Evolutionary conservation across 2,888 invertebrate species (phyloP).

Genomic region (Tromatobia lineatoria): DNA sequence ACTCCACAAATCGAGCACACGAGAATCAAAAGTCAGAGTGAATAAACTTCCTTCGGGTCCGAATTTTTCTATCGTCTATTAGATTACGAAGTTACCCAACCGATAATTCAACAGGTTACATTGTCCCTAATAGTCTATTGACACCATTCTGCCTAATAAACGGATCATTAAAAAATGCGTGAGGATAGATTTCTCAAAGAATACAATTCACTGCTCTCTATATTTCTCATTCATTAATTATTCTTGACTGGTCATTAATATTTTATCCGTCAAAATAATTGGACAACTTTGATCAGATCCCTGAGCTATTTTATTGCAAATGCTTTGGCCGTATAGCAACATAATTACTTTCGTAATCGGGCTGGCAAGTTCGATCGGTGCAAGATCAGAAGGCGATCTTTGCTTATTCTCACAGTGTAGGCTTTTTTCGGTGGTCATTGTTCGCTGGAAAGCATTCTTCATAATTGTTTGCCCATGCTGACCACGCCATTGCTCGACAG

Average conservation of each 20-base stretch:
- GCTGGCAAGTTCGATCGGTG: constrained; percentile 10
- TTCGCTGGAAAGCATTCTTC: constrained; percentile 18
- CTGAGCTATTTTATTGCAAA: constrained; percentile 23
- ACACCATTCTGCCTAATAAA: constrained; percentile 25
- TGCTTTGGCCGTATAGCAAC: background rate
- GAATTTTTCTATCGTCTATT: constrained; percentile 9
- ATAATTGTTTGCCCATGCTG: constrained; percentile 25
- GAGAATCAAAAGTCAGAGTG: constrained; percentile 8
- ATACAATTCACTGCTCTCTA: constrained; percentile 15
- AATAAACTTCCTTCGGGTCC: constrained; percentile 1
- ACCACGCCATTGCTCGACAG: background rate
- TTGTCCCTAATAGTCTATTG: constrained; percentile 37
- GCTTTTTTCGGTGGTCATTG: constrained; percentile 49
- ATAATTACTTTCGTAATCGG: constrained; percentile 61
- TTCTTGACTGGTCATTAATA: constrained; percentile 51
- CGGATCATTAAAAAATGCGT: constrained; percentile 35
- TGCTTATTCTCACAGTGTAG: background rate
- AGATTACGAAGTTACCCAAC: constrained; percentile 36
- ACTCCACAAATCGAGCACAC: constrained; percentile 29
- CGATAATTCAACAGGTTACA: constrained; percentile 37
- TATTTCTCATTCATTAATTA: background rate
- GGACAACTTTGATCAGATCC: constrained; percentile 26
- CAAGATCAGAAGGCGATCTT: constrained; percentile 49
- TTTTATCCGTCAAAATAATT: constrained; percentile 46
- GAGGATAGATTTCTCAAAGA: background rate